phyloP scores from a whole-genome alignment of 2,113 vertebrate species.

The Euleptes europaea region DNA sequence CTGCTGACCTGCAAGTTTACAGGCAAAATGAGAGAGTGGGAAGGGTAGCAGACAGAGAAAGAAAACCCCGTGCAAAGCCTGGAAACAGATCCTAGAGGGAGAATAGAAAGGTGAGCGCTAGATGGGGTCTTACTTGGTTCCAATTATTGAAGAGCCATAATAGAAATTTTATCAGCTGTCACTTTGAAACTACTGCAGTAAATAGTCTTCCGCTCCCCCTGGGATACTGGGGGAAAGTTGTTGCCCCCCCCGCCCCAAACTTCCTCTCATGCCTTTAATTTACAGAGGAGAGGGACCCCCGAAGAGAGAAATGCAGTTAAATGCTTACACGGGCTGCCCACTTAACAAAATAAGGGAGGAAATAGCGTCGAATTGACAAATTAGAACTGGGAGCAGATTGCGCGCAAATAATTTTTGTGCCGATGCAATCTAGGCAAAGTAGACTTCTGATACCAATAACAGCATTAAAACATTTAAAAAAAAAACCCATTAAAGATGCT shows the following conservation, averaged over 20 bases:
- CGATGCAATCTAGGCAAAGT: not conserved
- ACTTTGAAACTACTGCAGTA: conserved; percentile 9
- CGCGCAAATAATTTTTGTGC: not conserved
- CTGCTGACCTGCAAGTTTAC: conserved; percentile 30
- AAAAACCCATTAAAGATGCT: not conserved
- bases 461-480: not conserved
- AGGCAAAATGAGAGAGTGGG: conserved; percentile 15
- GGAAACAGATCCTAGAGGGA: not conserved
- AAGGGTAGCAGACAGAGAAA: not conserved
- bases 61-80: not conserved
- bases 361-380: conserved; percentile 7
- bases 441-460: not conserved
- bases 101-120: conserved; percentile 23
- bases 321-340: not conserved
- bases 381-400: not conserved
- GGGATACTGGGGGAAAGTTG: conserved; percentile 15
- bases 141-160: conserved; percentile 33
- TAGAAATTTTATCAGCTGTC: conserved; percentile 28
- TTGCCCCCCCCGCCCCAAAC: not conserved
- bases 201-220: conserved; percentile 45
- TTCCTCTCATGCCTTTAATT: not conserved
- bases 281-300: not conserved
- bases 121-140: not conserved
- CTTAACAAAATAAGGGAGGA: not conserved
- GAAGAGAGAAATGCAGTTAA: conserved; percentile 13